Evolutionary conservation across 2,888 invertebrate species (phyloP).

Genomic region (Lasioglossum morio): DNA sequence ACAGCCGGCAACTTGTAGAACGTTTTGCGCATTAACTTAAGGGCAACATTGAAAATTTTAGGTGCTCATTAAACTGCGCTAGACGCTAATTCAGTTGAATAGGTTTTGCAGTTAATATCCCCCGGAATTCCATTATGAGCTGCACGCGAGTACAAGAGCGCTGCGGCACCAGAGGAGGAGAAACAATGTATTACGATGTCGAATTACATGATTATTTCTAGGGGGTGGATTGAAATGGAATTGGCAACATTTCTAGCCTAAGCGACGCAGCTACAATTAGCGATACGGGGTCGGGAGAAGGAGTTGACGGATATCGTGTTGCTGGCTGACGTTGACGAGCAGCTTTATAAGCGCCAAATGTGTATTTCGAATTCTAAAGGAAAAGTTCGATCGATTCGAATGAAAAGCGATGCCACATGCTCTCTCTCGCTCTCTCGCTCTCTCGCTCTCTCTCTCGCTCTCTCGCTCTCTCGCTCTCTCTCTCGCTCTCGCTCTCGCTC

Average conservation of each 20-base stretch:
- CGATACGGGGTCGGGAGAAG: conserved; percentile 14
- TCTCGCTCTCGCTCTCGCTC: no score
- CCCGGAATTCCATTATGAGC: not conserved
- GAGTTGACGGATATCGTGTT: conserved; percentile 30
- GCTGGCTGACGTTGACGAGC: conserved; percentile 30
- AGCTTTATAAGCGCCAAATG: conserved; percentile 34
- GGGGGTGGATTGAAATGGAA: not conserved
- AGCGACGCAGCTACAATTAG: not conserved
- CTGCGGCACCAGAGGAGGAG: not conserved
- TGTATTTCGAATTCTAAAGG: conserved; percentile 37
- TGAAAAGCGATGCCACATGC: conserved; percentile 26
- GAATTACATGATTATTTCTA: conserved; percentile 2
- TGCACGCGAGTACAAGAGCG: not conserved
- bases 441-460: no score
- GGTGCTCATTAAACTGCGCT: not conserved
- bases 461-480: no score
- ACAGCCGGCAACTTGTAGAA: not conserved
- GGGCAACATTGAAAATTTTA: conserved; percentile 6
- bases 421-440: not conserved
- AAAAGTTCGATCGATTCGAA: conserved; percentile 33
- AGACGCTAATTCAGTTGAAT: not conserved
- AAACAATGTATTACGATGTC: not conserved
- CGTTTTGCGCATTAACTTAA: not conserved
- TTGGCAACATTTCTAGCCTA: conserved; percentile 22
- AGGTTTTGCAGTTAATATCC: conserved; percentile 7